Conservation (phyloP, 2,888 invertebrate genomes). For the Eupithecia subumbrata region DNA sequence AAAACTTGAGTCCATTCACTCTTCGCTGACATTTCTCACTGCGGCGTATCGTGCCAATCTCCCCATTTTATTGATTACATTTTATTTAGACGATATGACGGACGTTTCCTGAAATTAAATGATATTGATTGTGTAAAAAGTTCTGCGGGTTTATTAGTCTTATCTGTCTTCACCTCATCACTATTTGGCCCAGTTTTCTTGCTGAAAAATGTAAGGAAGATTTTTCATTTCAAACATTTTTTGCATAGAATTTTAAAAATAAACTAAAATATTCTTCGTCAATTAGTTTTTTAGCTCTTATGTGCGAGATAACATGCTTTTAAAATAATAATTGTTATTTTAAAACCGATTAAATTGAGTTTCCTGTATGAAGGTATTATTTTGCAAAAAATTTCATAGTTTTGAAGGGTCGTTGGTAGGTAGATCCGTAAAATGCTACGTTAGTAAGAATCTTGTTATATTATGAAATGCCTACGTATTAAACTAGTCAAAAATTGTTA, state of each 20-base stretch:
- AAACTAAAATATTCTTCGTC: background rate
- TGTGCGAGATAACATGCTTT: background rate
- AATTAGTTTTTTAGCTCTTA: background rate
- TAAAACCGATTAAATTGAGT: too few relatives aligned
- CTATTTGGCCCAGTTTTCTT: constrained; percentile 17
- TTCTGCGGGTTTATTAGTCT: constrained; percentile 40
- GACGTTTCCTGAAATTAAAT: constrained; percentile 49
- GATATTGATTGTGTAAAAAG: constrained; percentile 36
- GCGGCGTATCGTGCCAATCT: constrained; percentile 69
- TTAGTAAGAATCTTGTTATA: background rate
- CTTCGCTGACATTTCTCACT: constrained; percentile 77
- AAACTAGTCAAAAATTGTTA: background rate
- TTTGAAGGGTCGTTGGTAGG: background rate
- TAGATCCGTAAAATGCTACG: background rate
- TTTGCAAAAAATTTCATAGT: background rate
- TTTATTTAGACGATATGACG: constrained; percentile 53
- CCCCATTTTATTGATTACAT: constrained; percentile 61
- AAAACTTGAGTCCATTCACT: constrained; percentile 80
- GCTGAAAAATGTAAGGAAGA: background rate
- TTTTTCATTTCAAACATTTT: constrained; percentile 2
- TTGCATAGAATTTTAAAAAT: background rate
- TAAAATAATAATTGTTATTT: background rate
- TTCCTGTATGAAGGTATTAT: background rate
- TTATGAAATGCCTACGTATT: background rate
- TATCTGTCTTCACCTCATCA: constrained; percentile 29